These are phyloP conservation scores for Polyommatus icarus DNA, from an alignment of 2,888 invertebrate species.

Conservation along the genomic window DNA sequence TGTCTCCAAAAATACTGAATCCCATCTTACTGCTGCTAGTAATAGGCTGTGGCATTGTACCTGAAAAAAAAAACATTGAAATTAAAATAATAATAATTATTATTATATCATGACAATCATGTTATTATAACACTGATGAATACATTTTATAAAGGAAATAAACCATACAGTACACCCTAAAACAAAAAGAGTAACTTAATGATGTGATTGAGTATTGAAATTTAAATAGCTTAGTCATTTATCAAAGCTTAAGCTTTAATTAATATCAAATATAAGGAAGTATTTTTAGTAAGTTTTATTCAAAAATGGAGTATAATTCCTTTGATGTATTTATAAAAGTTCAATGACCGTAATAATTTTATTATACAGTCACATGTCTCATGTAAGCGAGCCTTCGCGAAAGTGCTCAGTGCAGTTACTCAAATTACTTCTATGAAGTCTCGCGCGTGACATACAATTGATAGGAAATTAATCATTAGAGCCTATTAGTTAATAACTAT, in stretches of 20 bases:
- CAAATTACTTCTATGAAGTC: conserved; percentile 45
- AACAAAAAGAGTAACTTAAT: neutral
- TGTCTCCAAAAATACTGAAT: no score
- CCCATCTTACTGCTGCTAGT: neutral
- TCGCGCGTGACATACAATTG: conserved; percentile 44
- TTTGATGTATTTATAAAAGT: neutral
- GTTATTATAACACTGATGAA: neutral
- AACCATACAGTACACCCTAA: neutral
- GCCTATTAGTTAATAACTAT: neutral
- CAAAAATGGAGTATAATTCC: no score
- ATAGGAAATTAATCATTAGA: conserved; percentile 50
- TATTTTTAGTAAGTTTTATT: no score
- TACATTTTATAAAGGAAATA: no score
- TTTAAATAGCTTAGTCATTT: no score
- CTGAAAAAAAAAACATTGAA: neutral
- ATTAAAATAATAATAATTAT: neutral
- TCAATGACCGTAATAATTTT: neutral
- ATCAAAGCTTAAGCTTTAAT: no score
- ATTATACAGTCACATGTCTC: neutral
- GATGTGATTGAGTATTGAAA: no score
- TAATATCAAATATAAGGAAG: no score
- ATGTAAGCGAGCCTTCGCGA: conserved; percentile 51
- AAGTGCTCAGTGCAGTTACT: conserved; percentile 49
- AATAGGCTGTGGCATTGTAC: neutral
- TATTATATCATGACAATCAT: neutral